Evolutionary conservation across 2,113 vertebrate species (phyloP).

Genomic region (Typhlomys cinereus): DNA sequence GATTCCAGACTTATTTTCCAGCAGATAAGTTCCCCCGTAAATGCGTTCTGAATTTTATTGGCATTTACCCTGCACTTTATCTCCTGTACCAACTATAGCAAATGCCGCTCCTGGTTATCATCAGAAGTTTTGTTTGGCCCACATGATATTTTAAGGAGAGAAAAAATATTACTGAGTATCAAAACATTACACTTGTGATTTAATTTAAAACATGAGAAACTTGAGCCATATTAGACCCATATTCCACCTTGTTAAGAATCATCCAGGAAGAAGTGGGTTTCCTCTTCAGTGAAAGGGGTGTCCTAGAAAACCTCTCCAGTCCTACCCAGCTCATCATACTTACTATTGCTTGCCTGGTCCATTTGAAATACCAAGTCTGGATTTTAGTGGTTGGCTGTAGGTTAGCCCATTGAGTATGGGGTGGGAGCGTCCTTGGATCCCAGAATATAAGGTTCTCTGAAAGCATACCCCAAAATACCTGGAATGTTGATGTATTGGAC

Average conservation of each 20-base stretch:
- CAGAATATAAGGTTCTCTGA: background rate
- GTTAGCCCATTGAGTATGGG: background rate
- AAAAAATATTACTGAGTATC: background rate
- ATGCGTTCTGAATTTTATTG: slow-evolving; percentile 52
- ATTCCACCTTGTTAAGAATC: background rate
- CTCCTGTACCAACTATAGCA: slow-evolving; percentile 8
- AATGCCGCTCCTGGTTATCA: background rate
- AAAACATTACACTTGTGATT: slow-evolving; percentile 12
- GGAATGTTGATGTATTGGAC: background rate
- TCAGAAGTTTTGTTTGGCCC: slow-evolving; percentile 35
- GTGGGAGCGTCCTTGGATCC: background rate
- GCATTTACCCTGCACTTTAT: slow-evolving; percentile 57
- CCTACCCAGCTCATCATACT: background rate
- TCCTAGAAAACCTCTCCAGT: background rate
- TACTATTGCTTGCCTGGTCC: background rate
- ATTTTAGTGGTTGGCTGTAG: background rate
- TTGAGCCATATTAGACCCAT: background rate
- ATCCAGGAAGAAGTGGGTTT: background rate
- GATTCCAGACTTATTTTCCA: slow-evolving; percentile 57
- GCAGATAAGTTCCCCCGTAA: slow-evolving; percentile 62
- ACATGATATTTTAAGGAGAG: slow-evolving; percentile 7
- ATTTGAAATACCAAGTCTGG: background rate
- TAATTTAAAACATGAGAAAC: background rate
- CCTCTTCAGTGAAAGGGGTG: background rate
- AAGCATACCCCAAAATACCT: background rate